A percentile compares a stretch with the other conserved stretches of the same genome.
These are phyloP conservation scores for Leptinotarsa tumamoca DNA, from an alignment of 2,888 invertebrate species.

Conservation along the genomic window DNA sequence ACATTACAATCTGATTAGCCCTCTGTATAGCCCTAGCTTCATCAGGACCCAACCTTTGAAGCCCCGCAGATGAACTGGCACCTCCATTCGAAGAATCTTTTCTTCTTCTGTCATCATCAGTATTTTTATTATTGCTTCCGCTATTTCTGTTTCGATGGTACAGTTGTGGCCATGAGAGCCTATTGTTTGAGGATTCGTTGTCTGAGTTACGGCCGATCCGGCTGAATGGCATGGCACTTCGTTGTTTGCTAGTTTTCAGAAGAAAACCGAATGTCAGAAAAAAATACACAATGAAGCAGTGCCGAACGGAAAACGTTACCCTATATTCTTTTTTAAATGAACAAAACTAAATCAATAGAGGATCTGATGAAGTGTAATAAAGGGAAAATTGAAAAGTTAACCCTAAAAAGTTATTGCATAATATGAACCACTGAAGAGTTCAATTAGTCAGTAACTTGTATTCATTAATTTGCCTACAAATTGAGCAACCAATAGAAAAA, in stretches of 20 bases:
- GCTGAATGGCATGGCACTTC: slow-evolving; percentile 61
- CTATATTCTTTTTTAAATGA: not conserved
- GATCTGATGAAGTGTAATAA: too few species aligned
- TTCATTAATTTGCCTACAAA: too few species aligned
- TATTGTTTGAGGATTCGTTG: slow-evolving; percentile 67
- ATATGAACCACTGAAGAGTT: too few species aligned
- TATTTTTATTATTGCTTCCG: slow-evolving; percentile 56
- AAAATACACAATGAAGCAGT: not conserved
- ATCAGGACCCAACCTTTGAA: slow-evolving; percentile 76
- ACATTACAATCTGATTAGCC: slow-evolving; percentile 90
- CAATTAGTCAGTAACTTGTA: too few species aligned
- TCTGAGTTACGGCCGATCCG: slow-evolving; percentile 65
- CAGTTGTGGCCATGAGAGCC: slow-evolving; percentile 73
- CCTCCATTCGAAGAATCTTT: slow-evolving; percentile 58
- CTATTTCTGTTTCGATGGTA: slow-evolving; percentile 59
- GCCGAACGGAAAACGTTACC: not conserved
- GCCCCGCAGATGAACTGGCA: slow-evolving; percentile 66
- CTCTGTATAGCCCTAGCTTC: slow-evolving; percentile 86
- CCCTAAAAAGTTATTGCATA: too few species aligned
- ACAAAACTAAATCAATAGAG: too few species aligned
- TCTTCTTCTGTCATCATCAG: slow-evolving; percentile 66
- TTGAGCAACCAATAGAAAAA: too few species aligned
- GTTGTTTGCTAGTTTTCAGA: slow-evolving; percentile 62
- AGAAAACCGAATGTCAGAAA: slow-evolving; percentile 21
- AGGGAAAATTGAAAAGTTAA: too few species aligned